phyloP scores from a whole-genome alignment of 2,113 vertebrate genomes.

The Isichthys henryi region DNA sequence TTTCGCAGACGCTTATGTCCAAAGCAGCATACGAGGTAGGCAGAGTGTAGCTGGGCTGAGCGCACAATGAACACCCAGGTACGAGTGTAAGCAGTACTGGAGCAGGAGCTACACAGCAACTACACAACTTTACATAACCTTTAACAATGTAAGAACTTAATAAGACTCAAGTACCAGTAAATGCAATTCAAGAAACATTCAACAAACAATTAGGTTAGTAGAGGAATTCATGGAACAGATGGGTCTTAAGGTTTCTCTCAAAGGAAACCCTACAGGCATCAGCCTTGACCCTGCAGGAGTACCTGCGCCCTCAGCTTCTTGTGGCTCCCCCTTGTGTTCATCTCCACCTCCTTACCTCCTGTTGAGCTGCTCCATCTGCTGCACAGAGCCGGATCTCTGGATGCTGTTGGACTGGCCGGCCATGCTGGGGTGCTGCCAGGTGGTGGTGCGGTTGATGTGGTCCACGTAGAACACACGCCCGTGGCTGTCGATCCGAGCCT shows the following conservation, averaged over 20 bases:
- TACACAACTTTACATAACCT: neutral
- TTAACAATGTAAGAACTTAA: neutral
- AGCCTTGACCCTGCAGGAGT: neutral
- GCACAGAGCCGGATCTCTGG: slow-evolving; percentile 79
- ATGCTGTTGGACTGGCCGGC: slow-evolving; percentile 72
- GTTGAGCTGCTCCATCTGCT: slow-evolving; percentile 98
- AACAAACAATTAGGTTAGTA: neutral
- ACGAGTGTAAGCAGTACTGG: neutral
- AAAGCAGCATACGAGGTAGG: neutral
- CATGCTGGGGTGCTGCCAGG: slow-evolving; percentile 85
- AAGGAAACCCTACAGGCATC: neutral
- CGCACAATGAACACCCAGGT: neutral
- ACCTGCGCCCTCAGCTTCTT: neutral
- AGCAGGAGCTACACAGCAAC: neutral
- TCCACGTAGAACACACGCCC: slow-evolving; percentile 96
- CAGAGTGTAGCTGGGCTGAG: neutral
- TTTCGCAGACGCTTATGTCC: neutral
- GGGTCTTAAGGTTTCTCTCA: neutral
- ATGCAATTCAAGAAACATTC: neutral
- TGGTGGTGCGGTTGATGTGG: slow-evolving; percentile 90
- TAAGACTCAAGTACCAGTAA: neutral
- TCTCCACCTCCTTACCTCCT: slow-evolving; percentile 63
- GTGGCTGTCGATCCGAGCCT: slow-evolving; percentile 94
- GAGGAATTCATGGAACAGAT: neutral
- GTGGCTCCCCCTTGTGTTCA: neutral